Evolutionary conservation across 2,888 invertebrate genomes (phyloP), one percentile per base, ranked within the genome.

Genomic region (Eupithecia subfuscata): DNA sequence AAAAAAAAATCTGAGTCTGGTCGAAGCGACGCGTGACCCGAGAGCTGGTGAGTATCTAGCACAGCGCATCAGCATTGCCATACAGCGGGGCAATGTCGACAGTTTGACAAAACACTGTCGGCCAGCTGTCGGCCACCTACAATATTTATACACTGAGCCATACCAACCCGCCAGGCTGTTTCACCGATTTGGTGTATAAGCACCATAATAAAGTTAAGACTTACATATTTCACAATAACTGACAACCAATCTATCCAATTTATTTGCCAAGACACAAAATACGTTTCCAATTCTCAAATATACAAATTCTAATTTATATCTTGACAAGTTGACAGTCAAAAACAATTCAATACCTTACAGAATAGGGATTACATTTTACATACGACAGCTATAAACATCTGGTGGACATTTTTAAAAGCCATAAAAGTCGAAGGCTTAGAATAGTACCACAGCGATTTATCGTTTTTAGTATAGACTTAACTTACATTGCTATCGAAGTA

Each of bases 351-450:
- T 80, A 79, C 72, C 73, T 72, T 70, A 78, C 78, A 77, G 78
- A 78, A 73, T n/a, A 25, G 37, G 76, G 77, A 79, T 78, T 78
- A 78, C 71, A 73, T 78, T 78, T 79, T 78, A 77, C 75, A 78
- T 80, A 79, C 76, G 78, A 72, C 67, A 70, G 52, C 81, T 82
- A 86, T 89, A 87, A 91, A 90, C 84, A 86, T 85, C 77, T 81
- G 85, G 84, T 79, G 77, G 88, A 87, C 86, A 85, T 88, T 90
- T 88, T 88, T 88, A 88, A 89, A 84, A 86, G 84, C 87, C 80
- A 89, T 91, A 89, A 91, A 91, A 86, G 81, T 84, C 85, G 78
- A 81, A 79, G 84, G 82, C 80, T 80, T 82, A 79, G 80, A 82
- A 85, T 85, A 84, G 80, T 83, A 82, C 78, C 73, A 78, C 79